A percentile compares a stretch with the other conserved stretches of the same genome.
Conservation (phyloP, 2,888 invertebrate genomes). For the Torymus aiolomorphi region DNA sequence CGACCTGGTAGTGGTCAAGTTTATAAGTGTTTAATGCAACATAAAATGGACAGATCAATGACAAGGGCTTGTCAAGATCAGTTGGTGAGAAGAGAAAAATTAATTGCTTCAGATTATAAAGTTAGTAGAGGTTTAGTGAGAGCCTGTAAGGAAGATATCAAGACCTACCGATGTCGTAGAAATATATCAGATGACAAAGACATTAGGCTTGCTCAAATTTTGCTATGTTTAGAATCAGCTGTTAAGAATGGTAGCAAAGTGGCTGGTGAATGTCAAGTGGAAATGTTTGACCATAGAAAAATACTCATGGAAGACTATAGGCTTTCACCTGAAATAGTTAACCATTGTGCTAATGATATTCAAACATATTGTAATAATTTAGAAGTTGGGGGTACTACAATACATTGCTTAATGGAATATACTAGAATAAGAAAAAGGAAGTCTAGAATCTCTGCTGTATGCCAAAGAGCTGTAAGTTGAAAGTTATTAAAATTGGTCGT, state of each 20-base stretch:
- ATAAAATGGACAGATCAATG: constrained; percentile 85
- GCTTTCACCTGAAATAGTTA: constrained; percentile 94
- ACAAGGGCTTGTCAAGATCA: constrained; percentile 87
- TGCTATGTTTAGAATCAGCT: constrained; percentile 92
- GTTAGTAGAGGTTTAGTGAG: constrained; percentile 91
- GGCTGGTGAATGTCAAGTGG: constrained; percentile 87
- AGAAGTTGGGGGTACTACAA: constrained; percentile 90
- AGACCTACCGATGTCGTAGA: constrained; percentile 88
- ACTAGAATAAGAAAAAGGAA: constrained; percentile 82
- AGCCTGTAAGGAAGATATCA: constrained; percentile 93
- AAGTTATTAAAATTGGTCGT: too few species aligned
- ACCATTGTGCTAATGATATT: constrained; percentile 91
- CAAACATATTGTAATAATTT: constrained; percentile 84
- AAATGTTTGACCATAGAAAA: constrained; percentile 93
- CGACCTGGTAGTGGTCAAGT: constrained; percentile 87
- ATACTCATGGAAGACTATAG: constrained; percentile 95
- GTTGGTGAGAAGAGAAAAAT: constrained; percentile 88
- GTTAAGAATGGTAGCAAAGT: constrained; percentile 85
- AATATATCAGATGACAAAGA: constrained; percentile 89
- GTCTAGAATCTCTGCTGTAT: constrained; percentile 82
- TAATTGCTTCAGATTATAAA: constrained; percentile 93
- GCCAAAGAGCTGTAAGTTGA: constrained; percentile 83
- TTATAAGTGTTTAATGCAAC: constrained; percentile 91
- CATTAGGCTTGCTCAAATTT: constrained; percentile 90
- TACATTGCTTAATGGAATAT: constrained; percentile 96